Evolutionary conservation across 2,888 invertebrate species (phyloP), one percentile per base, ranked within the genome.

Genomic region (Caradrina clavipalpis): DNA sequence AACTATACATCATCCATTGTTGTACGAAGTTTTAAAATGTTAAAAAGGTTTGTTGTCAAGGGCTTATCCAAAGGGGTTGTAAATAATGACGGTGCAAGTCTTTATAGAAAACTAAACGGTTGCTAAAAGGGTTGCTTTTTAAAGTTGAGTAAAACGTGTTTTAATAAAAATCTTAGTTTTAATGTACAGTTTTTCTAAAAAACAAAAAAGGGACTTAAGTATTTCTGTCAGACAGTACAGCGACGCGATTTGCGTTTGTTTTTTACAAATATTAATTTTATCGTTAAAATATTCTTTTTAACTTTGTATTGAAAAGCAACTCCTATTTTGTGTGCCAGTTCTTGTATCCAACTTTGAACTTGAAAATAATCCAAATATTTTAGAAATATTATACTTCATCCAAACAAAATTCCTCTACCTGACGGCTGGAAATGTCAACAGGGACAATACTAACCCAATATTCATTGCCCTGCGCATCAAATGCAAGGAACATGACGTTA

Each of bases 21-120:
- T 89, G 87, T 87, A 79, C 87, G 89, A 81, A 91, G 93, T 94
- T 95, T 95, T 93, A 92, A 95, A 95, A 95, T 95, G 95, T 95
- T 95, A 95, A 95, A 94, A 94, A 92, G 94, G 90, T 92, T 94
- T 95, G 95, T 95, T 94, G 94, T 94, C 88, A 92, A 94, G 94
- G 95, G 94, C 89, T 93, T 90, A 91, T 90, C 90, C 89, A 86
- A 92, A 94, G 93, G 95, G 95, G 95, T 94, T 95, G 94, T 95
- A 96, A 96, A 96, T 95, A 96, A 96, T 96, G 95, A 95, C 93
- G 91, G 87, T 86, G 94, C 95, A 92, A 91, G 87, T 94, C 94
- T 91, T 90, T 92, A 91, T 92, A 88, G 90, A 91, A 90, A 92
- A 91, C 94, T 95, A 95, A 95, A 94, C 94, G 95, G 87, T 92